Base-by-base conservation (phyloP, 2,888 invertebrate genomes). In the Epirrhoe alternata region DNA sequence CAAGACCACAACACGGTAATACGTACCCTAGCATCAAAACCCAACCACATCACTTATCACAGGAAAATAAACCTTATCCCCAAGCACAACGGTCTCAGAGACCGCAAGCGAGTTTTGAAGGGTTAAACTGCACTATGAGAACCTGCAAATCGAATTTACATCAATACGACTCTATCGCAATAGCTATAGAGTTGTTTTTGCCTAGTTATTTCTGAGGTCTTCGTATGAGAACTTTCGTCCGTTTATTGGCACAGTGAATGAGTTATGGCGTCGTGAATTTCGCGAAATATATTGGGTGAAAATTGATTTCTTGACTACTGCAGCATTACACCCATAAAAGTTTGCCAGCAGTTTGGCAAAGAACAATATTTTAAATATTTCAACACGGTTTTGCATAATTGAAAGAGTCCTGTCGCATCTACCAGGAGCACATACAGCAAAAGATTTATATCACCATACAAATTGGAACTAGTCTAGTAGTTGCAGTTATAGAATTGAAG, bases 231-330 rank as follows among this genome's bases (percentile, higher is more conserved):
- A 88, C 84, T 85, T 81, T 86, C 86, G 78, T 87, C 87, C 85
- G 86, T 89, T 88, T 90, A 90, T 90, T 88, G 87, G 89, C 82
- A 84, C 81, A 87, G 82, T 80, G 62, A 69, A 75, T 84, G 81
- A 88, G 80, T 87, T 88, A 89, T 86, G 80, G 83, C 78, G 72
- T 75, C 76, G 82, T 75, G 83, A 84, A 82, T 80, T 81, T 77
- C 68, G 77, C 79, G 75, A 77, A 81, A 87, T 86, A 87, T 85
- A 84, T 85, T 79, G 78, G 77, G 83, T 84, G 85, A 84, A 90
- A 90, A 91, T 89, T 88, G 86, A 87, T 86, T 82, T 84, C 85
- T 77, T 35, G 64, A 64, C 62, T 62, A 66, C 60, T 68, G 71
- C 64, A 52, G 58, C 56, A 64, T 61, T 57, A 69, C 60, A 66